Percentiles rank a stretch among this genome's conserved stretches.
Evolutionary conservation across 2,113 vertebrate species (phyloP).

Genomic region (Panurus biarmicus): DNA sequence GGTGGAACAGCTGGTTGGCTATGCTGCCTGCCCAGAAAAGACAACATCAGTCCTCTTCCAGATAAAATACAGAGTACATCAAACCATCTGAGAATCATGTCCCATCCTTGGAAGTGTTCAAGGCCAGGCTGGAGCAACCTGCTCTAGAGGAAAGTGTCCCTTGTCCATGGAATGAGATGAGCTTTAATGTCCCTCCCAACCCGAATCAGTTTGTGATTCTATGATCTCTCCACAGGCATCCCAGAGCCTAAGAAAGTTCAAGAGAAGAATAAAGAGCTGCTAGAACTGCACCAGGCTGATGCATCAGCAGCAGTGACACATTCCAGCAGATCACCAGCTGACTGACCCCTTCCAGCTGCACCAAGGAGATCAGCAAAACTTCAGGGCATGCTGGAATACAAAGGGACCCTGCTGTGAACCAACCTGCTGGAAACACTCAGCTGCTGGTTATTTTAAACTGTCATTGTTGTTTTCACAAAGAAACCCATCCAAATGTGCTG

Average conservation of each 20-base stretch:
- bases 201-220: not conserved
- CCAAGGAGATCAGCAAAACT: not conserved
- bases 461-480: not conserved
- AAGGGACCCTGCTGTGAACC: not conserved
- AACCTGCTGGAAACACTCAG: not conserved
- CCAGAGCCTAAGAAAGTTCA: not conserved
- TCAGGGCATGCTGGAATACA: accelerated
- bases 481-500: not conserved
- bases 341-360: not conserved
- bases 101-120: not conserved
- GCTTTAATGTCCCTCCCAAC: not conserved
- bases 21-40: slow-evolving; percentile 78
- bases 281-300: not conserved
- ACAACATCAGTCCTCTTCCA: not conserved
- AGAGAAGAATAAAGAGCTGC: not conserved
- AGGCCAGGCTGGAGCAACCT: not conserved
- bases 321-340: not conserved
- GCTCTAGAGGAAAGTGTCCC: not conserved
- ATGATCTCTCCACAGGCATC: not conserved
- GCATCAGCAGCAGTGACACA: not conserved
- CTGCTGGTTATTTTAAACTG: not conserved
- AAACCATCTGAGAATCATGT: not conserved
- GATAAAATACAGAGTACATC: not conserved
- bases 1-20: slow-evolving; percentile 83
- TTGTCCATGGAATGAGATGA: not conserved